These are phyloP conservation scores for Eupithecia subfuscata DNA, from an alignment of 2,888 invertebrate species.

Conservation along the genomic window DNA sequence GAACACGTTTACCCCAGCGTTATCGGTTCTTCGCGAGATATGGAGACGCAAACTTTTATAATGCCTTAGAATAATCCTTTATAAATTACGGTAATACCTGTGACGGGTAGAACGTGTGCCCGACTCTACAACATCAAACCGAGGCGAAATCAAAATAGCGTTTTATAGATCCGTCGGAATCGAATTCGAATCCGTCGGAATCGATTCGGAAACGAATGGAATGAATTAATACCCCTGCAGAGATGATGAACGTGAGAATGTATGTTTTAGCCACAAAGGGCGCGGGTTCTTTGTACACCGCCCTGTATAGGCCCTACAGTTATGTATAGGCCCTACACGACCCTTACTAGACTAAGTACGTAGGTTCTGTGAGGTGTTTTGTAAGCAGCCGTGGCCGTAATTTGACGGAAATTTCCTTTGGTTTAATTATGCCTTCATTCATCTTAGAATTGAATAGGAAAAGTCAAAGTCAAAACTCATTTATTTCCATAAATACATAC, in stretches of 20 bases:
- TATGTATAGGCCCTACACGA: not conserved
- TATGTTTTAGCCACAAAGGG: conserved; percentile 49
- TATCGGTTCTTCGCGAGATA: too few relatives aligned
- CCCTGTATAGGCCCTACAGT: not conserved
- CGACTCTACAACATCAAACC: conserved; percentile 47
- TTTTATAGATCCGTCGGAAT: too few relatives aligned
- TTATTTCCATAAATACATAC: too few relatives aligned
- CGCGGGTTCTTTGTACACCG: conserved; percentile 30
- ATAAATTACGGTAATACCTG: not conserved
- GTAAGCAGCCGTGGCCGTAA: not conserved
- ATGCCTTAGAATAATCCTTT: not conserved
- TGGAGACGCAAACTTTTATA: too few relatives aligned
- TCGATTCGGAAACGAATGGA: too few relatives aligned
- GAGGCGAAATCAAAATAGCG: too few relatives aligned
- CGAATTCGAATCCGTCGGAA: too few relatives aligned
- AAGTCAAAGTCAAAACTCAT: too few relatives aligned
- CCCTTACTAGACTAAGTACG: not conserved
- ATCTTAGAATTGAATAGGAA: too few relatives aligned
- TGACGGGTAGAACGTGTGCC: conserved; percentile 30
- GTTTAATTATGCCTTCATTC: too few relatives aligned
- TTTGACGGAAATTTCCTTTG: not conserved
- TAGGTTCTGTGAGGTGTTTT: not conserved
- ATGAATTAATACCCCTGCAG: too few relatives aligned
- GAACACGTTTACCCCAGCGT: too few relatives aligned
- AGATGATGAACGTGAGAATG: conserved; percentile 54